Evolutionary conservation across 2,113 vertebrate species (phyloP), one percentile per base, ranked within the genome.

Genomic region (Chascanopsetta lugubris): DNA sequence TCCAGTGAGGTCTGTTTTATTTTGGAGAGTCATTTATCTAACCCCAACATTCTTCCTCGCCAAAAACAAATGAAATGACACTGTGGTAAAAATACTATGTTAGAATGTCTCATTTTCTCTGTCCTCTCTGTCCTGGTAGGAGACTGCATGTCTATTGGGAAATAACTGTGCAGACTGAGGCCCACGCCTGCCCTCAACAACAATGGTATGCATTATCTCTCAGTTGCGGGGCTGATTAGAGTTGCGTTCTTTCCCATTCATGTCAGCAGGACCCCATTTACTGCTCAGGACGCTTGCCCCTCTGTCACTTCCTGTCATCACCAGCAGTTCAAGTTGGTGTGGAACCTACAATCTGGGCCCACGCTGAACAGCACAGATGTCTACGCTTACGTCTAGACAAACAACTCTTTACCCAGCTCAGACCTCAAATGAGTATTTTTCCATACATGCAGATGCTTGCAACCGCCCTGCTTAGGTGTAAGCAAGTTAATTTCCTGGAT

Each of bases 201-300:
- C 89, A 92, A 91, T 89, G 90, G 85, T 57, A 25, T 70, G 84
- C 80, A 88, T 91, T 92, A 91, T 91, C 85, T 90, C 73, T 72
- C 78, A 74, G 85, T 86, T 74, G 79, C 12, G n/a, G 77, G 78
- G 72, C 84, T 80, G 86, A 90, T 89, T 79, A 90, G 80, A 78
- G 81, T 82, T 81, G 88, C 86, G 83, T 87, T 89, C 89, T 90
- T 90, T 91, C 72, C 85, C 80, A 80, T 85, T 75, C 67, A 61
- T 88, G 90, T 91, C 88, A 90, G 85, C 89, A 77, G 75, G 73
- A 85, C 79, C 77, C 77, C 62, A 77, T 86, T 87, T 77, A 66
- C 65, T 62, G 76, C 77, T 43, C 71, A 68, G 83, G 76, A 79
- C 85, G 83, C 89, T 83, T 85, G 81, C 61, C 59, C 56, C 60